Evolutionary conservation across 2,113 vertebrate species (phyloP).

Genomic region (Epinephelus fuscoguttatus): DNA sequence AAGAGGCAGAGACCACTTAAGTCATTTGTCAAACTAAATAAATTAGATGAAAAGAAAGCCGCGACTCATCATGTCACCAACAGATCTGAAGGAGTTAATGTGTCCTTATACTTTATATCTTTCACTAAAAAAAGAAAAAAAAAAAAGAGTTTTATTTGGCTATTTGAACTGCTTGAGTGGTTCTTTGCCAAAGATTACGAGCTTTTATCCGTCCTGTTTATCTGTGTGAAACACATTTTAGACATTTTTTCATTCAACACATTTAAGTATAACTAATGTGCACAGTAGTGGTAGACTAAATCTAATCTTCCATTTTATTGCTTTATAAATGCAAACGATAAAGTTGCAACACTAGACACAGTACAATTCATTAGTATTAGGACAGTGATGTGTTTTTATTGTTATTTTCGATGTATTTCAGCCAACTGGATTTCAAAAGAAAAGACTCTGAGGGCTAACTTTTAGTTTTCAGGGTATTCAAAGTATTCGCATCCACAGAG

Average conservation of each 20-base stretch:
- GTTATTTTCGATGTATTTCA: background rate
- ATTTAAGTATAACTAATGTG: background rate
- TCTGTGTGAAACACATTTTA: background rate
- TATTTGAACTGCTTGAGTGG: conserved; percentile 30
- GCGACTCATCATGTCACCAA: conserved; percentile 27
- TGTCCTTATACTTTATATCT: conserved; percentile 1
- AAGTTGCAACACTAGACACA: background rate
- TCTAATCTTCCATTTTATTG: background rate
- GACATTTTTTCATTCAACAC: background rate
- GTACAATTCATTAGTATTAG: background rate
- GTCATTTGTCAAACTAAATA: conserved; percentile 67
- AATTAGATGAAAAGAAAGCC: conserved; percentile 73
- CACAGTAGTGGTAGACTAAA: background rate
- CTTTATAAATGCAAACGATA: background rate
- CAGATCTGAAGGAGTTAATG: conserved; percentile 45
- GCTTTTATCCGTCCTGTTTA: background rate
- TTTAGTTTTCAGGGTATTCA: background rate
- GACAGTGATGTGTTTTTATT: background rate
- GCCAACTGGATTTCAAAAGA: background rate
- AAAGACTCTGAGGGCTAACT: background rate
- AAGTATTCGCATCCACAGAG: background rate
- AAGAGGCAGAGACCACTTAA: conserved; percentile 66
- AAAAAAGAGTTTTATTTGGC: conserved; percentile 34
- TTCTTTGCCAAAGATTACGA: conserved; percentile 6
- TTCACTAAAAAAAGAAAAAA: background rate